These are phyloP conservation scores for Mormyrus iriodes DNA, from an alignment of 2,113 vertebrate species.

Conservation along the genomic window DNA sequence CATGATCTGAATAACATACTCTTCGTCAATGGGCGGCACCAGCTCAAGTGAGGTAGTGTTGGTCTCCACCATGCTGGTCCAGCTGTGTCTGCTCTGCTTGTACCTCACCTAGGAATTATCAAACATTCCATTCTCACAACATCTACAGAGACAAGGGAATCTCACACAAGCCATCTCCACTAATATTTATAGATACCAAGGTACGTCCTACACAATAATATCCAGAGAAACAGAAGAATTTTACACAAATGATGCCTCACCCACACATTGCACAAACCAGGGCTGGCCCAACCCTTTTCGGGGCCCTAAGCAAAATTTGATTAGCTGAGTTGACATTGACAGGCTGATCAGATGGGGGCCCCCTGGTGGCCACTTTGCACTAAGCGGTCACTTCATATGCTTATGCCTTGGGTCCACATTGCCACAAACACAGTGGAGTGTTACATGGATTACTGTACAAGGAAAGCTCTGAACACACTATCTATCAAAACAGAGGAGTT, in stretches of 20 bases:
- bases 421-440: not conserved
- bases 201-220: not conserved
- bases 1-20: slow-evolving; percentile 89
- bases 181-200: not conserved
- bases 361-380: not conserved
- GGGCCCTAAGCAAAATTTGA: not conserved
- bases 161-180: not conserved
- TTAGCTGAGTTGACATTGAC: not conserved
- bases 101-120: slow-evolving; percentile 73
- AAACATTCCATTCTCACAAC: not conserved
- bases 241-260: not conserved
- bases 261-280: not conserved
- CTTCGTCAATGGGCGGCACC: slow-evolving; percentile 80
- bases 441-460: not conserved
- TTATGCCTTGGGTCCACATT: not conserved
- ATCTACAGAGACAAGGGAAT: not conserved
- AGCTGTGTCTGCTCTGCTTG: slow-evolving; percentile 81
- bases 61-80: slow-evolving; percentile 80
- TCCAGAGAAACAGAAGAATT: not conserved
- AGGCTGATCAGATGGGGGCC: not conserved
- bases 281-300: not conserved
- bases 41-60: slow-evolving; percentile 91
- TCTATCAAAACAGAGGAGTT: not conserved
- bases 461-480: not conserved
- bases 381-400: not conserved